Evolutionary conservation across 2,888 invertebrate species (phyloP), one percentile per base, ranked within the genome.

Genomic region (Podotricha telesiphe): DNA sequence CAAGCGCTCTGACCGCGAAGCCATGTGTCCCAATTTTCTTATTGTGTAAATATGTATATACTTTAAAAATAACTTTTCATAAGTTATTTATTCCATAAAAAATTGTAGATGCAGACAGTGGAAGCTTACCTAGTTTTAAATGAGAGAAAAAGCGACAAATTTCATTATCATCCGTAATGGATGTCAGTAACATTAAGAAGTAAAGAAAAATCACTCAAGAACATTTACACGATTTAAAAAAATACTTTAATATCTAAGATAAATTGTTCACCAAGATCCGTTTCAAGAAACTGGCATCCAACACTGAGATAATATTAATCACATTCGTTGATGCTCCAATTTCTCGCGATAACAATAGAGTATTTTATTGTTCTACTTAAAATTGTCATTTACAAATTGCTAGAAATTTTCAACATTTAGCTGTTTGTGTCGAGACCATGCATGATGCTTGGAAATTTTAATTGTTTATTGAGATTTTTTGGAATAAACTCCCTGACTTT

Each of bases 291-390:
- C 53, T 50, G 50, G 51, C 67, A 61, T 61, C 67, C 59, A 62
- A 62, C 55, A 67, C 53, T 37, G 34, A 64, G 71, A 73, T 73
- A 70, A 73, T 71, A 76, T 77, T 74, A 77, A 77, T 75, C 74
- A 75, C 73, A 75, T n/a, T 74, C 78, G 74, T 76, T 59, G 78
- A 69, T 75, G 76, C 74, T 75, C 74, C 78, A 80, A 79, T 80
- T 76, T 76, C 76, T 68, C 53, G 71, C 66, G 79, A 81, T 80
- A 79, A 76, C 75, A 72, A 70, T 72, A 65, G 75, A 73, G 73
- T 78, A 78, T 76, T 77, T 81, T 78, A 79, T 77, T 74, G 73
- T 71, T 58, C 74, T 75, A 76, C 75, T 75, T 76, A 74, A 72
- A 75, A 75, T 71, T 74, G 74, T 76, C 76, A 63, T 76, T 75